Percentiles rank a stretch among this genome's conserved stretches.
Conservation (phyloP, 2,888 invertebrate species). For the Trypoxylon attenuatum region DNA sequence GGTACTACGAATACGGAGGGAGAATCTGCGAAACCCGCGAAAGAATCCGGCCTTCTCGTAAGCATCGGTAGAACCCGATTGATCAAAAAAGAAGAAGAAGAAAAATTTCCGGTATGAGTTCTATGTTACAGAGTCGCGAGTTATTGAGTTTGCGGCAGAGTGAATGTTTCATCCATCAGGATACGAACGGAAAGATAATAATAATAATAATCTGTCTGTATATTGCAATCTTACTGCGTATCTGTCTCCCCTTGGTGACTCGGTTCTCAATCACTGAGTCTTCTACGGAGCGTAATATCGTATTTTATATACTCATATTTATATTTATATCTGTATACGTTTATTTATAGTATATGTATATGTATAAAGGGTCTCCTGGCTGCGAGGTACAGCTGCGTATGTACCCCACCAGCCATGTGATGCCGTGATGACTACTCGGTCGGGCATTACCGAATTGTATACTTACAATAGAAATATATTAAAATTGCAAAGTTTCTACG, state of each 20-base stretch:
- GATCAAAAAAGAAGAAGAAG: background rate
- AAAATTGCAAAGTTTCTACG: conserved; percentile 64
- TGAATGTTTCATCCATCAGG: background rate
- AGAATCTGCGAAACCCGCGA: conserved; percentile 23
- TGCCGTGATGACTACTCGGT: conserved; percentile 26
- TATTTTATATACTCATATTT: background rate
- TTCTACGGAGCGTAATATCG: conserved; percentile 6
- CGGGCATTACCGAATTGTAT: conserved; percentile 48
- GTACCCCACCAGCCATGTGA: no score
- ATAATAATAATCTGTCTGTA: background rate
- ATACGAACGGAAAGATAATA: conserved; percentile 1
- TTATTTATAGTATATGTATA: conserved; percentile 15
- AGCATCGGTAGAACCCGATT: conserved; percentile 10
- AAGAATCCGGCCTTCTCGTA: conserved; percentile 8
- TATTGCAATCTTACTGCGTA: background rate
- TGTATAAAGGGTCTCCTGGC: conserved; percentile 21
- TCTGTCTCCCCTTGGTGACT: background rate
- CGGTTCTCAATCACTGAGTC: conserved; percentile 10
- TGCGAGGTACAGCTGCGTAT: background rate
- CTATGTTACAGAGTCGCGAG: no score
- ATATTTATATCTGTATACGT: background rate
- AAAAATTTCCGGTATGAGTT: no score
- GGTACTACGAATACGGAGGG: conserved; percentile 16
- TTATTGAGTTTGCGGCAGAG: no score
- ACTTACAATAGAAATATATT: conserved; percentile 70